phyloP scores from a whole-genome alignment of 2,797 vertebrate genomes.

The Microctenopoma stevenorrisi region DNA sequence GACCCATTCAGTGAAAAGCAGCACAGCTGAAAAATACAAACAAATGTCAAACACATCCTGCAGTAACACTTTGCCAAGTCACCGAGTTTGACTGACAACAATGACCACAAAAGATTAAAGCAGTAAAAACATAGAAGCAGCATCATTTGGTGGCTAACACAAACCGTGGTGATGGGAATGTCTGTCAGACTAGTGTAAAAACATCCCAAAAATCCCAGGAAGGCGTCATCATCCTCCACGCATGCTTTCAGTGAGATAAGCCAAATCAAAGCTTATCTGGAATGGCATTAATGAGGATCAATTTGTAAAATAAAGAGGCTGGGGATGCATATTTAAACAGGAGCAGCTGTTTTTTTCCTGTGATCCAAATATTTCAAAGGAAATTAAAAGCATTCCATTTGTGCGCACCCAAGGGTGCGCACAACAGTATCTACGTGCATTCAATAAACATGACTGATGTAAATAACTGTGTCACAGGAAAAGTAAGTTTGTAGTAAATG shows the following conservation, averaged over 20 bases:
- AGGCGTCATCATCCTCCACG: slow-evolving; percentile 59
- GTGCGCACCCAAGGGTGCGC: slow-evolving; percentile 22
- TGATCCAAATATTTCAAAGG: slow-evolving; percentile 68
- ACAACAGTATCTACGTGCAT: slow-evolving; percentile 40
- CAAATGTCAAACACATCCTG: background rate
- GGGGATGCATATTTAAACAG: slow-evolving; percentile 67
- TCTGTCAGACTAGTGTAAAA: slow-evolving; percentile 19
- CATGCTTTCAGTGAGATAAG: slow-evolving; percentile 68
- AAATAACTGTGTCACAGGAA: slow-evolving; percentile 48
- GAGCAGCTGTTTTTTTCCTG: slow-evolving; percentile 49
- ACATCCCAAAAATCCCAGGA: slow-evolving; percentile 39
- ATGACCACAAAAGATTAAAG: background rate
- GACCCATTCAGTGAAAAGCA: background rate
- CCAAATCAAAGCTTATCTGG: slow-evolving; percentile 65
- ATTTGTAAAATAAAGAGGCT: slow-evolving; percentile 69
- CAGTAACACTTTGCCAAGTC: background rate
- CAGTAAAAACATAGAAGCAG: slow-evolving; percentile 6
- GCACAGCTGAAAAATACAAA: background rate
- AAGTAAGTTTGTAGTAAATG: slow-evolving; percentile 24
- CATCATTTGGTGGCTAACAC: slow-evolving; percentile 15
- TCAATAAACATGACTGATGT: slow-evolving; percentile 44
- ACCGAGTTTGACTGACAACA: slow-evolving; percentile 10
- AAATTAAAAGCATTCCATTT: slow-evolving; percentile 50
- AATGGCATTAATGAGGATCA: slow-evolving; percentile 73
- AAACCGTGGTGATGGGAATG: slow-evolving; percentile 7